phyloP scores from a whole-genome alignment of 2,113 vertebrate species.

The Hiodon tergisus region DNA sequence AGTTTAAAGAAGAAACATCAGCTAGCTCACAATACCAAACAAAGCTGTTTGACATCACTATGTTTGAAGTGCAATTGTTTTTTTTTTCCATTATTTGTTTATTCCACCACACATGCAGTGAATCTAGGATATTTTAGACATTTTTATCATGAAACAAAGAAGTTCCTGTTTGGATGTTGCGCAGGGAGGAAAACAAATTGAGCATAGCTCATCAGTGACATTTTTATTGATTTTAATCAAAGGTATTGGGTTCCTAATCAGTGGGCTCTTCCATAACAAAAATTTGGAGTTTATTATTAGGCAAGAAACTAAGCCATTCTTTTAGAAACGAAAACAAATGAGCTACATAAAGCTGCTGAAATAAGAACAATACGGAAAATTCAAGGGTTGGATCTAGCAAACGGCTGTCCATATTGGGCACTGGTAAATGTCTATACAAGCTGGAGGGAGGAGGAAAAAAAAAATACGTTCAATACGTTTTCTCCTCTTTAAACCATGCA shows the following conservation, averaged over 20 bases:
- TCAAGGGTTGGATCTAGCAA: not conserved
- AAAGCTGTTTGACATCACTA: not conserved
- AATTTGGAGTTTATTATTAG: not conserved
- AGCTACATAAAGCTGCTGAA: conserved; percentile 27
- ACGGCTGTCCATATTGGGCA: not conserved
- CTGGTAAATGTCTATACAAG: conserved; percentile 29
- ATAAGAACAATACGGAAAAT: conserved; percentile 31
- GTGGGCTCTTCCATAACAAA: not conserved
- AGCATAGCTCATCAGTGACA: too few species aligned
- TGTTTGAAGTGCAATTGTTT: not conserved
- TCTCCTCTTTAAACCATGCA: conserved; percentile 47
- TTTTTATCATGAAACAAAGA: too few species aligned
- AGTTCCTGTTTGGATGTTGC: too few species aligned
- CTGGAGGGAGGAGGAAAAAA: conserved; percentile 33
- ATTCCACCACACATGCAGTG: too few species aligned
- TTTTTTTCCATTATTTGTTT: too few species aligned
- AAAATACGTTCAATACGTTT: conserved; percentile 28
- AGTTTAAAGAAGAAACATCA: too few species aligned
- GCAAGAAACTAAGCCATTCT: not conserved
- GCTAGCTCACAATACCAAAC: too few species aligned
- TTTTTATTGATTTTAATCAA: not conserved
- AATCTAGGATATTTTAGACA: too few species aligned
- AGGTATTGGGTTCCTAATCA: not conserved
- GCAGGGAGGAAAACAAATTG: too few species aligned
- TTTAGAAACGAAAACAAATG: conserved; percentile 11